These are phyloP conservation scores for Petrocephalus microphthalmus DNA, from an alignment of 2,113 vertebrate genomes.

Conservation along the genomic window DNA sequence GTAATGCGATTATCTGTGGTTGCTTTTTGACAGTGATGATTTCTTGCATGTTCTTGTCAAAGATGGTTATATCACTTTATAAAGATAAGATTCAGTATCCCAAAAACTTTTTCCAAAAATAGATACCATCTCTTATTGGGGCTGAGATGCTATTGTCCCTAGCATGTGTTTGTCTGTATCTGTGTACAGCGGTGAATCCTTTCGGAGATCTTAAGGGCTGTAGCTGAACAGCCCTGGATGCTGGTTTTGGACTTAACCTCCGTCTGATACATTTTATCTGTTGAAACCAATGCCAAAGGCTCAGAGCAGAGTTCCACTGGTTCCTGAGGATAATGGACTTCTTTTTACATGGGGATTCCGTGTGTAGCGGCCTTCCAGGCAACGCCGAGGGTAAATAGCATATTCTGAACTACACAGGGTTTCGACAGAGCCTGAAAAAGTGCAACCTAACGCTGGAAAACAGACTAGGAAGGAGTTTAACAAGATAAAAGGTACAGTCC, in stretches of 20 bases:
- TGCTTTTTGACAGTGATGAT: no score
- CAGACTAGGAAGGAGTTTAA: not conserved
- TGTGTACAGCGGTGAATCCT: conserved; percentile 28
- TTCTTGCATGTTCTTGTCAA: no score
- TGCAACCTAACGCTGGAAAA: not conserved
- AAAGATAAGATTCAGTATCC: no score
- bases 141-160: conserved; percentile 46
- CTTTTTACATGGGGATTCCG: not conserved
- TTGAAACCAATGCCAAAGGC: not conserved
- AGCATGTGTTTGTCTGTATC: conserved; percentile 42
- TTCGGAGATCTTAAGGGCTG: not conserved
- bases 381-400: not conserved
- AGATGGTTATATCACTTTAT: no score
- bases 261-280: not conserved
- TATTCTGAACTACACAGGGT: not conserved
- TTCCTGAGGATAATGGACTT: not conserved
- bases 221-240: not conserved
- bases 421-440: not conserved
- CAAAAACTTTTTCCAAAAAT: no score
- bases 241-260: not conserved
- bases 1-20: no score
- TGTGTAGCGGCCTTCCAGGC: not conserved
- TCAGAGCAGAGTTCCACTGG: not conserved
- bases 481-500: not conserved
- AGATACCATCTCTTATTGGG: no score